phyloP scores from a whole-genome alignment of 1,140 invertebrate genomes.

The Lucilia cuprina region DNA sequence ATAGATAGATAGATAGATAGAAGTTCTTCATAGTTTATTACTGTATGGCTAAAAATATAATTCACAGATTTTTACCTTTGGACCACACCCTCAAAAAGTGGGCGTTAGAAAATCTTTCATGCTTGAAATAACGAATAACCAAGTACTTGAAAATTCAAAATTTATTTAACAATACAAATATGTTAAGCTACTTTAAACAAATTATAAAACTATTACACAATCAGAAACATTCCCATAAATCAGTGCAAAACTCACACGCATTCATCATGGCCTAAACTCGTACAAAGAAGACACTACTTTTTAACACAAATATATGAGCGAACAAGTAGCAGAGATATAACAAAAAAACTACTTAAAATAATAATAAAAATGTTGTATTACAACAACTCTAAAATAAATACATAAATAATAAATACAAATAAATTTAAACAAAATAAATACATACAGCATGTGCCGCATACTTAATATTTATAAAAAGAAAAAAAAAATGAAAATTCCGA shows the following conservation, averaged over 20 bases:
- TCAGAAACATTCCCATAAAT: neutral
- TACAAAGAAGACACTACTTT: neutral
- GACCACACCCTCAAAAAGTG: no score
- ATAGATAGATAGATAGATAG: no score
- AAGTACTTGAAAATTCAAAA: no score
- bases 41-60: no score
- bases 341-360: no score
- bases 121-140: no score
- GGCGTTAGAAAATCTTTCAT: no score
- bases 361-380: neutral
- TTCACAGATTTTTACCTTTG: no score
- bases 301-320: neutral
- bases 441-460: conserved; percentile 26
- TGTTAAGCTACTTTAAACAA: no score
- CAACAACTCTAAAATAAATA: conserved; percentile 18
- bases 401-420: neutral
- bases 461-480: neutral
- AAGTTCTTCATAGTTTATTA: no score
- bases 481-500: neutral
- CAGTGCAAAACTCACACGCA: neutral
- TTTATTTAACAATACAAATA: no score
- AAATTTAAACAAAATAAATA: neutral
- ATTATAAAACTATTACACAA: neutral
- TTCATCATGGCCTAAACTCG: neutral
- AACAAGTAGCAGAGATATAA: conserved; percentile 13